These are phyloP conservation scores for Ameiurus melas DNA, from an alignment of 2,113 vertebrate species.

Conservation along the genomic window DNA sequence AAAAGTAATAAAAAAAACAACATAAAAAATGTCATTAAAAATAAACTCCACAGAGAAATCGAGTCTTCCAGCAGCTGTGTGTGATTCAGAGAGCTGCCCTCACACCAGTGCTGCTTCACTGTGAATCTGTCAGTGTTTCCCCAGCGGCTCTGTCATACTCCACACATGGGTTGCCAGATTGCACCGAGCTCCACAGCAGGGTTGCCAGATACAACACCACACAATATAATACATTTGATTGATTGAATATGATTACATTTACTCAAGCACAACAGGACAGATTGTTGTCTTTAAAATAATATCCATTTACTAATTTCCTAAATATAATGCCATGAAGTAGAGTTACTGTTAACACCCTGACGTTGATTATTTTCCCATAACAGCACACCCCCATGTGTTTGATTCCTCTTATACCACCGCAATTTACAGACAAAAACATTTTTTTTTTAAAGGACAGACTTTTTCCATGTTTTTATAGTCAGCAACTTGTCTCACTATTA, in stretches of 20 bases:
- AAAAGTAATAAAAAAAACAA: neutral
- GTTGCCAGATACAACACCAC: slow-evolving; percentile 41
- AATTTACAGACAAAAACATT: neutral
- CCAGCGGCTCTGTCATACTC: slow-evolving; percentile 20
- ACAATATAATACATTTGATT: too few species aligned
- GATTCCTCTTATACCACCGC: neutral
- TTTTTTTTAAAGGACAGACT: neutral
- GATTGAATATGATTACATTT: neutral
- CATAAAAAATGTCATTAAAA: neutral
- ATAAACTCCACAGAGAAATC: neutral
- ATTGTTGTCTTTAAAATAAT: neutral
- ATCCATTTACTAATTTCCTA: neutral
- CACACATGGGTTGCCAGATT: neutral
- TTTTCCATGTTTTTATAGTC: neutral
- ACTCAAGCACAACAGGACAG: neutral
- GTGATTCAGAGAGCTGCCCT: neutral
- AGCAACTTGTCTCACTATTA: neutral
- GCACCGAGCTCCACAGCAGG: too few species aligned
- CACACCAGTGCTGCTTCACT: slow-evolving; percentile 18
- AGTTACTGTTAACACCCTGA: neutral
- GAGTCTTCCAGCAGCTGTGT: neutral
- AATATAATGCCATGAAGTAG: neutral
- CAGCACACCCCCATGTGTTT: neutral
- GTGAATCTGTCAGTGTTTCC: slow-evolving; percentile 32
- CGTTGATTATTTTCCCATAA: neutral